Evolutionary conservation across 2,797 vertebrate genomes (phyloP).

Genomic region (Sebastes miniatus): DNA sequence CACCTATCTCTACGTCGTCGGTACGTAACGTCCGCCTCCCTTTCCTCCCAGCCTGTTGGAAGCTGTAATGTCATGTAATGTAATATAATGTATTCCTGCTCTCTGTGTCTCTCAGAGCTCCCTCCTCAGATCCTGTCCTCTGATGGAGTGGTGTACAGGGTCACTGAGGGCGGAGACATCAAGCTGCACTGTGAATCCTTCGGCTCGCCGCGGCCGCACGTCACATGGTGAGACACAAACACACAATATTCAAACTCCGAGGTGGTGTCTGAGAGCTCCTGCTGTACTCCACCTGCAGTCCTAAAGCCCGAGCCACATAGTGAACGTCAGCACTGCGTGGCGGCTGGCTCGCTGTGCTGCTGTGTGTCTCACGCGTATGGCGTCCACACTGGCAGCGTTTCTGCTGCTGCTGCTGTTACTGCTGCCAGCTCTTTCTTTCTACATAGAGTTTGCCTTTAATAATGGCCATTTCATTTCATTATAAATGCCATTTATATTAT

Average conservation of each 20-base stretch:
- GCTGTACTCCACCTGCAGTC: background rate
- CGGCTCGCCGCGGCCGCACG: slow-evolving; percentile 83
- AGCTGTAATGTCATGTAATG: too few relatives aligned
- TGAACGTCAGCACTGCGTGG: too few relatives aligned
- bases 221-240: slow-evolving; percentile 83
- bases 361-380: rapidly evolving
- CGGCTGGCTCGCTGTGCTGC: rapidly evolving
- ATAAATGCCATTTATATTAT: too few relatives aligned
- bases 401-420: too few relatives aligned
- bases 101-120: slow-evolving; percentile 77
- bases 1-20: slow-evolving; percentile 84
- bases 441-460: too few relatives aligned
- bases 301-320: too few relatives aligned
- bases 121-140: slow-evolving; percentile 87
- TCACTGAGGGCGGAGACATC: slow-evolving; percentile 71
- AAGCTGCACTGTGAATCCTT: slow-evolving; percentile 84
- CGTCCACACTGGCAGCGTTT: too few relatives aligned
- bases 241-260: background rate
- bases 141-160: slow-evolving; percentile 74
- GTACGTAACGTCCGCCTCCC: slow-evolving; percentile 66
- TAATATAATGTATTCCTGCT: too few relatives aligned
- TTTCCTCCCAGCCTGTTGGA: background rate
- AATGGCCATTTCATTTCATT: too few relatives aligned
- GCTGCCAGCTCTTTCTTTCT: too few relatives aligned
- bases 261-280: background rate